These are phyloP conservation scores for Sitta europaea DNA, from an alignment of 2,113 vertebrate species.

Conservation along the genomic window DNA sequence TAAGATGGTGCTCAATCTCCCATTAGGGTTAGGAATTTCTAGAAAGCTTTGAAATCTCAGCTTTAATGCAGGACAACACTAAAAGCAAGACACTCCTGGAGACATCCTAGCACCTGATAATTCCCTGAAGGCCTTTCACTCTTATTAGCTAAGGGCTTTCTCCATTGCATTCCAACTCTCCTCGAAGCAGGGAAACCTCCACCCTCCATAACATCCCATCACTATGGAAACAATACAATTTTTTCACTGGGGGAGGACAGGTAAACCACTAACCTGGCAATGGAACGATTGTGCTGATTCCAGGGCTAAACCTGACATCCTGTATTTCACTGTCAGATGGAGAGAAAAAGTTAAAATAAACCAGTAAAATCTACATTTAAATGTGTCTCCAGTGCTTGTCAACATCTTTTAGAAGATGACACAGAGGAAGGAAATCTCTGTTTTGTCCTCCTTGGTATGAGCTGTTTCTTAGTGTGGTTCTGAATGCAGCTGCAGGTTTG, in stretches of 20 bases:
- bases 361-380: neutral
- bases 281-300: neutral
- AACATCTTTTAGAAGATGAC: neutral
- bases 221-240: neutral
- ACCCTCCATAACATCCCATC: neutral
- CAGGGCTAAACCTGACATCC: neutral
- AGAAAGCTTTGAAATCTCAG: neutral
- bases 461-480: neutral
- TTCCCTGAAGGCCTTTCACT: conserved; percentile 37
- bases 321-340: neutral
- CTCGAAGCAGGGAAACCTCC: conserved; percentile 12
- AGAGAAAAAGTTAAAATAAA: neutral
- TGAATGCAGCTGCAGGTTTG: neutral
- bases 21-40: neutral
- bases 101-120: conserved; percentile 39
- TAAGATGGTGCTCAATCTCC: neutral
- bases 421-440: neutral
- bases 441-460: neutral
- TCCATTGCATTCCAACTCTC: conserved; percentile 12
- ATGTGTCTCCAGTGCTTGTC: neutral
- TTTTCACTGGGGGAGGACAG: neutral
- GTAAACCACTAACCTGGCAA: neutral
- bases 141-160: conserved; percentile 33
- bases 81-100: conserved; percentile 45
- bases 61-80: neutral